Evolutionary conservation across 2,888 invertebrate genomes (phyloP), one percentile per base, ranked within the genome.

Genomic region (Lithophane socia): DNA sequence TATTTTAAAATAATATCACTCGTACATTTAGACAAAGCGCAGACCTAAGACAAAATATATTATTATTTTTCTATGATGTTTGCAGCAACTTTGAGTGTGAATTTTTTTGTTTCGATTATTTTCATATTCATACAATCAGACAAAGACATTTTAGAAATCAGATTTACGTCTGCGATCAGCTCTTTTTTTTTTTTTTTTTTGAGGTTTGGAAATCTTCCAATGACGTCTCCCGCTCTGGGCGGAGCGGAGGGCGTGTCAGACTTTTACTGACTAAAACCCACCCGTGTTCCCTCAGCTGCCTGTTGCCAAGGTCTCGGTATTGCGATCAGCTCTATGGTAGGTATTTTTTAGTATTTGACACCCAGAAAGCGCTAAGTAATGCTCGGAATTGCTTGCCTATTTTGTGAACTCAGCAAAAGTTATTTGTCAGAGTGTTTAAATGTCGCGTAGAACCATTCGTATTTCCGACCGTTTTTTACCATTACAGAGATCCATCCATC

Each of bases 401-500:
- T 29, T 49, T 29, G 12, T 44, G 1, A 54, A 54, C 13, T 66
- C 0, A 4, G 49, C 37, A 21, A 10, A 13, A 49, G 63, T 68
- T 70, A 13, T 58, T 47, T 37, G 24, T 13, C 13, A 13, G 7
- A 4, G 9, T 56, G 49, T 69, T 69, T 42, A 37, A 52, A 61
- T 52, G 29, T 66, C n/a, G 21, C n/a, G 9, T 65, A 54, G 64
- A 70, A 73, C 18, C 42, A 52, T 77, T 85, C n/a, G 60, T 56
- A 47, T 82, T 73, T 49, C 16, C 21, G 47, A 37, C 24, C 42
- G 58, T 73, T 73, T 49, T 52, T 89, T 82, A 82, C 79, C 80
- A 84, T 83, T 86, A 83, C 69, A 24, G 58, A 61, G 73, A 86
- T 66, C 75, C 86, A 86, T 83, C 83, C 24, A 83, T 86, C 83